Base-by-base conservation (phyloP, 1,140 invertebrate species). In the Aleiodes sp. region DNA sequence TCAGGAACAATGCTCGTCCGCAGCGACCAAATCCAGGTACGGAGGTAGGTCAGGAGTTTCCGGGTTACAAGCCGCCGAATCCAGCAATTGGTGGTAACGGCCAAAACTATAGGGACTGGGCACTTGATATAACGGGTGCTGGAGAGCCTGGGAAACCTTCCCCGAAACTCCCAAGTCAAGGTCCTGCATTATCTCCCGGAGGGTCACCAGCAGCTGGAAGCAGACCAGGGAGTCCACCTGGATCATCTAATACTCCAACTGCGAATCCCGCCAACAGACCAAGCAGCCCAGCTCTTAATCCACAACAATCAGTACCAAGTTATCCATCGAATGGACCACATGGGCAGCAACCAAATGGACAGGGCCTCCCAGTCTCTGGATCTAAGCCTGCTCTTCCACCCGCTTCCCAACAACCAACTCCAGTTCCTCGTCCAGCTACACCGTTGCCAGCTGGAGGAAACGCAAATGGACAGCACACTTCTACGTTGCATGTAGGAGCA, bases 11-110 rank as follows among this genome's bases (percentile, higher is more conserved):
- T 46, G 70, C 69, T 0, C 71, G 59, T 43, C 71, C 75, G 0
- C 70, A 59, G 24, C 75, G 52, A 60, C 80, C 80, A 6, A 84
- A 76, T 72, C 82, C 83, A 1, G 82, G 81, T 6, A 84, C 83
- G 0, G 82, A 85, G 41, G 80, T 86, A 1, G 83, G 82, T 19
- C 71, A 76, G 2, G 82, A 85, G 69, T 52, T 77, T 28, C 62
- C 73, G 0, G 16, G 7, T 14, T 21, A 76, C 0, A 80, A 71
- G 28, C 75, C 78, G 6, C 35, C 14, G 1, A 71, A 24, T 12
- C 75, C 78, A 1, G 78, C 70, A 46, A 10, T 66, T 12, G 75
- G 66, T 24, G 69, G 43, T 12, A 70, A 66, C 52, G 72, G 70
- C 3, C 73, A 78, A 16, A 75, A 62, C 6, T 85, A 83, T 62